Conservation (phyloP, 23 tunicate species). For the Trididemnum clinides region DNA sequence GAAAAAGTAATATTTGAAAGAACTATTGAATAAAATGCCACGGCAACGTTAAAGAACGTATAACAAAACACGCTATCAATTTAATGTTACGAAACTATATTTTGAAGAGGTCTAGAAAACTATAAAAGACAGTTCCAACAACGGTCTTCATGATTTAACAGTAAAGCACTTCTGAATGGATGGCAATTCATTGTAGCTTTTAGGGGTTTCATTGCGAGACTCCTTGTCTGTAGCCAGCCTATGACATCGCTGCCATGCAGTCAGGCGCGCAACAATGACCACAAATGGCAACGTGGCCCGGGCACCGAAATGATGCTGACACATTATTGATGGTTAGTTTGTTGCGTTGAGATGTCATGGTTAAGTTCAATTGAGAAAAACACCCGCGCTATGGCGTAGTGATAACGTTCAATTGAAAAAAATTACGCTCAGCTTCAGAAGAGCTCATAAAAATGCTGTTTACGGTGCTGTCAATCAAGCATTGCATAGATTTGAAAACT, state of each 20-base stretch:
- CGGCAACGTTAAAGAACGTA: not conserved
- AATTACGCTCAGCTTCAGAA: too few relatives aligned
- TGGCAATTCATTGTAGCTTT: not conserved
- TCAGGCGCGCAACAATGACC: not conserved
- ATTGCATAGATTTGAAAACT: too few relatives aligned
- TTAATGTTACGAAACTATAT: too few relatives aligned
- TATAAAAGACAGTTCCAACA: not conserved
- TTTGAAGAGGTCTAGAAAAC: not conserved
- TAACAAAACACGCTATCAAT: too few relatives aligned
- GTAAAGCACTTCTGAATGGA: not conserved
- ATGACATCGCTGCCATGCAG: not conserved
- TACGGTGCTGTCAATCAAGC: too few relatives aligned
- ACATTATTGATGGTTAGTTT: not conserved
- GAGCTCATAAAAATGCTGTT: too few relatives aligned
- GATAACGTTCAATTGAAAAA: too few relatives aligned
- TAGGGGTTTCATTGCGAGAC: not conserved
- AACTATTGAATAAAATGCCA: not conserved
- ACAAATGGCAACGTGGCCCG: not conserved
- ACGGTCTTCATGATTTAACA: not conserved
- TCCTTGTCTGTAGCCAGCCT: not conserved
- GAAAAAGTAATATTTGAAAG: not conserved
- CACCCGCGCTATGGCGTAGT: too few relatives aligned
- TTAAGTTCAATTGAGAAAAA: not conserved
- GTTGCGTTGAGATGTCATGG: not conserved
- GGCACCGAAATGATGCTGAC: not conserved